Base-by-base conservation (phyloP, 2,888 invertebrate species). In the Clivina fossor region DNA sequence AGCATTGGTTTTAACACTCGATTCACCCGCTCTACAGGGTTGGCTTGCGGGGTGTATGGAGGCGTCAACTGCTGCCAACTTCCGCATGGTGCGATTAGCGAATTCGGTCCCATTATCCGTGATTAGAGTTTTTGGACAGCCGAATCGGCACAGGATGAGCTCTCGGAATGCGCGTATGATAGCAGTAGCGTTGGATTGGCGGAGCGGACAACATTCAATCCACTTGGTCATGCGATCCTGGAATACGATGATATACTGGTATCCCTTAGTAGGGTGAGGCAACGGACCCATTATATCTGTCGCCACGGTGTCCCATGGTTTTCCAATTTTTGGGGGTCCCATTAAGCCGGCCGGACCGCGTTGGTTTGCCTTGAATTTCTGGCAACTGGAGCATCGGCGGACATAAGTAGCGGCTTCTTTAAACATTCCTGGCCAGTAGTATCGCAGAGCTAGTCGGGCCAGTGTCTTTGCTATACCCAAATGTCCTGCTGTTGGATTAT, bases 11-110 rank as follows among this genome's bases (percentile, higher is more conserved):
- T 64, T 1, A 68, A 13, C 0, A 63, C 63, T 9, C 64, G 33
- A 32, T 69, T 69, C 0, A 61, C 59, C 11, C 68, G 20, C 40
- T 69, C 68, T 0, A 64, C 64, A 0, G 66, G 65, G 49, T 70
- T 69, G 1, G 61, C 64, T 24, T 68, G 66, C 0, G 65, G 62
- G 2, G 63, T 55, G 43, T 69, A 66, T 1, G 61, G 58, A 0
- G 65, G 64, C 0, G 64, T 66, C 4, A 24, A 30, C 1, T 46
- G 48, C 22, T 59, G 53, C 3, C 16, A 1, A 33, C 33, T 35
- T 7, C 38, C 30, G 20, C 40, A 24, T 8, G 9, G 11, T 24
- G 15, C 44, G 7, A 56, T 28, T 5, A 64, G 28, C 0, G 63
- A 59, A 13, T 38, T 37, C 3, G 60, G 43, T 38, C 9, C 47